These are phyloP conservation scores for Eupelmus urozonus DNA, from an alignment of 2,888 invertebrate genomes.

Conservation along the genomic window DNA sequence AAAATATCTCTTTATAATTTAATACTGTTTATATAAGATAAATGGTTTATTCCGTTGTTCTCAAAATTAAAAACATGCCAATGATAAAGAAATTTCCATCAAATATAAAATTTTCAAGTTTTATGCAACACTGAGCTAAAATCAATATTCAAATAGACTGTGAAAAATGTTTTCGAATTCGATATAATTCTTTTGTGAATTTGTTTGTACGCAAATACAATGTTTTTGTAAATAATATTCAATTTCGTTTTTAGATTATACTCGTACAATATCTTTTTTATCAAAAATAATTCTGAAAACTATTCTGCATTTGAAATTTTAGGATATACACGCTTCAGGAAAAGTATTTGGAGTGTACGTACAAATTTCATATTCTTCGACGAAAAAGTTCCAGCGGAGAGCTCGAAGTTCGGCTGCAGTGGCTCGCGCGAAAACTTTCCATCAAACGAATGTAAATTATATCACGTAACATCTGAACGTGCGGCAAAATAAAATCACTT, in stretches of 20 bases:
- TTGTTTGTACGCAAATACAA: no score
- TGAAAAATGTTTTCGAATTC: no score
- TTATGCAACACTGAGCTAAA: no score
- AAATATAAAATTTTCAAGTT: no score
- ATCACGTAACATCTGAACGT: not conserved
- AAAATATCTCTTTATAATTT: no score
- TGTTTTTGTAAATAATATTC: no score
- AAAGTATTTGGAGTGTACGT: not conserved
- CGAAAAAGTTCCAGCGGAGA: not conserved
- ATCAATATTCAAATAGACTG: no score
- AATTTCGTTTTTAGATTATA: not conserved
- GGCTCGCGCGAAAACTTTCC: constrained; percentile 17
- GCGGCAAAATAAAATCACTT: not conserved
- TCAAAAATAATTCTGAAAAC: not conserved
- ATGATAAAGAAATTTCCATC: no score
- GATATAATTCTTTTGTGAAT: no score
- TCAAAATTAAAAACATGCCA: no score
- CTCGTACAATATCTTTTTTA: not conserved
- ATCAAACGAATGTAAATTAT: constrained; percentile 46
- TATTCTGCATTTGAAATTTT: not conserved
- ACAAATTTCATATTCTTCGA: not conserved
- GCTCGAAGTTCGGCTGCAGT: not conserved
- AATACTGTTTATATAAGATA: no score
- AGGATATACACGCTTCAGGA: not conserved
- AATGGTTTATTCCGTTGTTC: no score